Conservation (phyloP, 2,888 invertebrate genomes). For the Invenusta paracnida region DNA sequence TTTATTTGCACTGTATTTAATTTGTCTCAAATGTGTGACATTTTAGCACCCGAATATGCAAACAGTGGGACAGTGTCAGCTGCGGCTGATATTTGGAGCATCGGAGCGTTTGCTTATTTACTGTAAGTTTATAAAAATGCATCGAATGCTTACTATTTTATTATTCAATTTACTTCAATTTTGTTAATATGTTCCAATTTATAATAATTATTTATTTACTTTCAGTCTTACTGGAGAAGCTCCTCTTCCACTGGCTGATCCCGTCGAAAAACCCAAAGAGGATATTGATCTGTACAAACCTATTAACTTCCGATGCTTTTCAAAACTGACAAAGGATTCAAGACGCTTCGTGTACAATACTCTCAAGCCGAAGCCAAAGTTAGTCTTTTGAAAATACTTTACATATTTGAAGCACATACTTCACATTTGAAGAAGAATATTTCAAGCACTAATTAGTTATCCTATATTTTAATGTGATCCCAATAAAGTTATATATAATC, state of each 20-base stretch:
- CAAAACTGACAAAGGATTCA: neutral
- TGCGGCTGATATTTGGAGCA: conserved; percentile 79
- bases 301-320: neutral
- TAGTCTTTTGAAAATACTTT: no score
- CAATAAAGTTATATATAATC: no score
- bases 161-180: no score
- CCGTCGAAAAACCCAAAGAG: neutral
- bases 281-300: neutral
- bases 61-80: neutral
- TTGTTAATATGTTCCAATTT: no score
- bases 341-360: neutral
- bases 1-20: no score
- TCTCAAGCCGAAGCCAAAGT: neutral
- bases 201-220: no score
- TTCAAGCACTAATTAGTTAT: no score
- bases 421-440: no score
- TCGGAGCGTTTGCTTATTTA: conserved; percentile 84
- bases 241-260: neutral
- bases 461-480: no score
- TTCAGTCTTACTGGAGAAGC: neutral
- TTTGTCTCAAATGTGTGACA: no score
- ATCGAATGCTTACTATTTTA: no score
- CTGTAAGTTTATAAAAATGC: conserved; percentile 63
- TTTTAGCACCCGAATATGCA: neutral
- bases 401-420: no score